phyloP scores from a whole-genome alignment of 2,888 invertebrate genomes.

The Iselma pallidipennis region DNA sequence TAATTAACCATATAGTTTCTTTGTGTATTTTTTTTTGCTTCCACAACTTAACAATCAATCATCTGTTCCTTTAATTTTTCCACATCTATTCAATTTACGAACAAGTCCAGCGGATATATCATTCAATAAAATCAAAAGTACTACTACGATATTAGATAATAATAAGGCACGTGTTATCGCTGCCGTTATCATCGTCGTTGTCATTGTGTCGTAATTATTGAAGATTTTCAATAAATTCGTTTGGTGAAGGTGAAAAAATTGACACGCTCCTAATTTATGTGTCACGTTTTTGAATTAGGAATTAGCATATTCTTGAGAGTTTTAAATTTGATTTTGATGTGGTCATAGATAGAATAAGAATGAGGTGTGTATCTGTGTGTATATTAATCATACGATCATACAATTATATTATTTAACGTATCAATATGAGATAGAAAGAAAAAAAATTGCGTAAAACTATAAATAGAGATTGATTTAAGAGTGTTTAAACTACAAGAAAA shows the following conservation, averaged over 20 bases:
- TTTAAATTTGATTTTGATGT: conserved; percentile 18
- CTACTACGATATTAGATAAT: no score
- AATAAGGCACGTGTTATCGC: no score
- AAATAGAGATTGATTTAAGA: conserved; percentile 36
- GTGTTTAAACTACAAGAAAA: conserved; percentile 30
- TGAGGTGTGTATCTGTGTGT: conserved; percentile 1
- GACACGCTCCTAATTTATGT: conserved; percentile 17
- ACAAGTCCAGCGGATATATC: no score
- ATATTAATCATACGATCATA: conserved; percentile 30
- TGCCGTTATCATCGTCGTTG: no score
- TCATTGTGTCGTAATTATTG: no score
- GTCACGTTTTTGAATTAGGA: conserved; percentile 19
- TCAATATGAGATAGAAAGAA: no score
- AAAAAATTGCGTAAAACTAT: no score
- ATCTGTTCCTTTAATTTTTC: not conserved
- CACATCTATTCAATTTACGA: no score
- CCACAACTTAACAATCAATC: not conserved
- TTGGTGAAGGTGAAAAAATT: conserved; percentile 15
- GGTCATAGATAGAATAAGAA: conserved; percentile 18
- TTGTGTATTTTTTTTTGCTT: no score
- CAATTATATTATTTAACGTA: no score
- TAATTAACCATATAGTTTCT: not conserved
- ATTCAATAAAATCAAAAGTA: no score
- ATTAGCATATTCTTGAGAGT: conserved; percentile 19
- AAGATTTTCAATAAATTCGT: conserved; percentile 13